These are phyloP conservation scores for Cyphomyrus discorhynchus DNA, from an alignment of 2,113 vertebrate species.

Conservation along the genomic window DNA sequence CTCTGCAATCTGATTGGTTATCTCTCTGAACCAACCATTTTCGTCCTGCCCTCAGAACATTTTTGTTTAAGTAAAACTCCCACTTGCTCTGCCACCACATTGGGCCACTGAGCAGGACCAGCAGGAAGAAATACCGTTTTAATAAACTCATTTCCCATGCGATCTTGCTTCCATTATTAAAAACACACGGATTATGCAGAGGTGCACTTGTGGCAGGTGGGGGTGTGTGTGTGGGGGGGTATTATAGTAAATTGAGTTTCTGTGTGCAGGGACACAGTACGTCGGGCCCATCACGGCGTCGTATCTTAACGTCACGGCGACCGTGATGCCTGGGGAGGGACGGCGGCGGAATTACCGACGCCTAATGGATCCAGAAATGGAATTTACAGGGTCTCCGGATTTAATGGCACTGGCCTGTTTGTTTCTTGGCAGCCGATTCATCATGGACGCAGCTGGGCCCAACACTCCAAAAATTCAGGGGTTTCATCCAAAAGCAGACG, in stretches of 20 bases:
- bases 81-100: neutral
- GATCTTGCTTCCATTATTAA: constrained; percentile 17
- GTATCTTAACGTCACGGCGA: neutral
- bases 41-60: neutral
- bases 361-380: neutral
- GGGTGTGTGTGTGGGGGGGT: neutral
- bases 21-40: neutral
- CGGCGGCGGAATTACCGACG: neutral
- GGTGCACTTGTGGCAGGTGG: neutral
- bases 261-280: neutral
- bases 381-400: neutral
- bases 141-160: constrained; percentile 15
- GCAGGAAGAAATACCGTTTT: constrained; percentile 18
- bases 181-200: neutral
- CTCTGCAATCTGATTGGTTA: neutral
- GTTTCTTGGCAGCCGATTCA: neutral
- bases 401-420: neutral
- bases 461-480: neutral
- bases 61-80: neutral
- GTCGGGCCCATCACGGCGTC: neutral
- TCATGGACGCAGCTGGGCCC: constrained; percentile 1
- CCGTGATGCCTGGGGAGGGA: neutral
- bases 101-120: neutral
- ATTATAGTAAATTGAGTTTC: constrained; percentile 15
- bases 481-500: neutral